Conservation (phyloP, 2,113 vertebrate genomes). For the Alligator sinensis region DNA sequence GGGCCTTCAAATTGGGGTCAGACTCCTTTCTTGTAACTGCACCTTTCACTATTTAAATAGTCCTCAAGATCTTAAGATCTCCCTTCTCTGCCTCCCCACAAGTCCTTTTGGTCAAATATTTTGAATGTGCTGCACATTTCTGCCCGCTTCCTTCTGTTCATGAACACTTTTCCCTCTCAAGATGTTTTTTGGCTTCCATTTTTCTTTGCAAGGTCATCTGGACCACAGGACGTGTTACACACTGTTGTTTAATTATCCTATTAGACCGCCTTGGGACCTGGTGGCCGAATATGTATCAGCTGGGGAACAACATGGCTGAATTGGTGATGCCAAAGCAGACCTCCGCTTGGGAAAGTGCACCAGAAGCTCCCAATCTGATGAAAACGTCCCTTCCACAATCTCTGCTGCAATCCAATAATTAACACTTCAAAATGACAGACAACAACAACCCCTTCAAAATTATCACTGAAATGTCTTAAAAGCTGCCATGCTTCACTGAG, state of each 20-base stretch:
- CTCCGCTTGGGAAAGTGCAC: not conserved
- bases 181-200: not conserved
- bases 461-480: constrained; percentile 59
- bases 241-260: constrained; percentile 36
- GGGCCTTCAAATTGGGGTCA: not conserved
- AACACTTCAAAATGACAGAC: constrained; percentile 30
- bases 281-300: not conserved
- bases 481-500: constrained; percentile 26
- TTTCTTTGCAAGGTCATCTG: constrained; percentile 52
- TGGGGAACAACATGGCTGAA: not conserved
- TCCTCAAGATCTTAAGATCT: too few species aligned
- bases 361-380: not conserved
- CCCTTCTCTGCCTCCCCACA: too few species aligned
- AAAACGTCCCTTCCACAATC: not conserved
- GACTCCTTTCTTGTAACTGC: not conserved
- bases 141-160: not conserved
- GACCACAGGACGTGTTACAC: not conserved
- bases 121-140: not conserved
- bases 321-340: not conserved
- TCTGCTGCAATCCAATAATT: not conserved
- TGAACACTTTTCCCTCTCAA: not conserved
- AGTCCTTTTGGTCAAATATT: too few species aligned
- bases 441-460: not conserved
- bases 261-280: constrained; percentile 34
- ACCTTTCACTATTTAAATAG: not conserved